Base-by-base conservation (phyloP, 2,797 vertebrate species). In the Microctenopoma steveboyesi region DNA sequence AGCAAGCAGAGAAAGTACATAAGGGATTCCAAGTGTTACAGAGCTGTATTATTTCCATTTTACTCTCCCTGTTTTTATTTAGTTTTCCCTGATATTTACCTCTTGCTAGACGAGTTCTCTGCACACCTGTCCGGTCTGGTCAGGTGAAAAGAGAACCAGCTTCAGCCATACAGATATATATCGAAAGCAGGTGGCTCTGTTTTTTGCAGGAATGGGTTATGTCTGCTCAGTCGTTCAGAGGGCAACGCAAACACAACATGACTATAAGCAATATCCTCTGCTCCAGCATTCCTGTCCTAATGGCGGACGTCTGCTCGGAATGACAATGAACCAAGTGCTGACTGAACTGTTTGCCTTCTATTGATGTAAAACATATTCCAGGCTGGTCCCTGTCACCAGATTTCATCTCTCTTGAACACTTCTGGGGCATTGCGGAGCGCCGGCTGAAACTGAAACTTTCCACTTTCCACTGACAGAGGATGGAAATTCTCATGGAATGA, bases 201-300 rank as follows among this genome's bases (percentile, higher is more conserved):
- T 64, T 80, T 81, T 43, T 43, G 64, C 74, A 78, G 81, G 60
- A 78, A 74, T 66, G 62, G 68, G 64, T 79, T 64, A 18, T 67
- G 72, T 84, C 70, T 83, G 80, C 76, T 78, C 64, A 63, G 76
- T 72, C 39, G 3, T 57, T 85, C 74, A 37, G 56, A 73, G 74
- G 77, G 78, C 69, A 85, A 82, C 74, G 84, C 70, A 79, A 87
- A 87, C 78, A 79, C 64, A 82, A 73, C 77, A 69, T 73, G 68
- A 62, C 70, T 74, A 70, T 4, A n/a, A 67, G 70, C 59, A 79
- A 76, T 81, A 74, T 83, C 53, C 78, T 13, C 13, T 47, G 67
- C 72, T 58, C 67, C 10, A 4, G 58, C 58, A 55, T 87, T 87
- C 81, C 68, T 68, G 54, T 66, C 55, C 76, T 77, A 82, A 84